These are phyloP conservation scores for Terrapene triunguis DNA, from an alignment of 2,113 vertebrate genomes.

Conservation along the genomic window DNA sequence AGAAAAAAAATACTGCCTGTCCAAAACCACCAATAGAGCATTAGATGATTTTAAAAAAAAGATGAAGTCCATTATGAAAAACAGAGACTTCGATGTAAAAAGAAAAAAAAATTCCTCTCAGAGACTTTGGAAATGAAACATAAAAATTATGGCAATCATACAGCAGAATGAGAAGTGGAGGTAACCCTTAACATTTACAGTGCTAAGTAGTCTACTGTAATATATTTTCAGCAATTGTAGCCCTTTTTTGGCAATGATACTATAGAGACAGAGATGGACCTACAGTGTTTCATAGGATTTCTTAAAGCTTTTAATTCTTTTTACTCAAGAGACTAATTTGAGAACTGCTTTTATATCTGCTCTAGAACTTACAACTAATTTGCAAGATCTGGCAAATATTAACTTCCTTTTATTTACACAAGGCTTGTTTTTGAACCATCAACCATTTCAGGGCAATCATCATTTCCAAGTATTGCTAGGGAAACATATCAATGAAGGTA, in stretches of 20 bases:
- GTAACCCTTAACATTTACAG: conserved; percentile 47
- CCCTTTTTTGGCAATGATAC: not conserved
- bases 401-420: not conserved
- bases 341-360: not conserved
- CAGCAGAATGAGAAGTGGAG: conserved; percentile 52
- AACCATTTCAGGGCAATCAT: conserved; percentile 7
- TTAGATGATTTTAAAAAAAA: conserved; percentile 7
- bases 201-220: conserved; percentile 30
- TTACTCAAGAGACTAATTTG: conserved; percentile 25
- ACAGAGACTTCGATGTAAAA: not conserved
- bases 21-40: not conserved
- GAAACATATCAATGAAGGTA: conserved; percentile 31
- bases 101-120: conserved; percentile 15
- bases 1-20: not conserved
- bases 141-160: conserved; percentile 31
- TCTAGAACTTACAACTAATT: not conserved
- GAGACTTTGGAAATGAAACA: conserved; percentile 43
- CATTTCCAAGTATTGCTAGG: not conserved
- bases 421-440: conserved; percentile 36
- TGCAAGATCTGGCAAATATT: not conserved
- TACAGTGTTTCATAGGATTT: conserved; percentile 22
- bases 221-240: conserved; percentile 22
- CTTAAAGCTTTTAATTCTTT: conserved; percentile 34
- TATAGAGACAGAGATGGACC: conserved; percentile 26
- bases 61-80: conserved; percentile 25